These are phyloP conservation scores for Heliornis fulica DNA, from an alignment of 2,113 vertebrate genomes.

Conservation along the genomic window DNA sequence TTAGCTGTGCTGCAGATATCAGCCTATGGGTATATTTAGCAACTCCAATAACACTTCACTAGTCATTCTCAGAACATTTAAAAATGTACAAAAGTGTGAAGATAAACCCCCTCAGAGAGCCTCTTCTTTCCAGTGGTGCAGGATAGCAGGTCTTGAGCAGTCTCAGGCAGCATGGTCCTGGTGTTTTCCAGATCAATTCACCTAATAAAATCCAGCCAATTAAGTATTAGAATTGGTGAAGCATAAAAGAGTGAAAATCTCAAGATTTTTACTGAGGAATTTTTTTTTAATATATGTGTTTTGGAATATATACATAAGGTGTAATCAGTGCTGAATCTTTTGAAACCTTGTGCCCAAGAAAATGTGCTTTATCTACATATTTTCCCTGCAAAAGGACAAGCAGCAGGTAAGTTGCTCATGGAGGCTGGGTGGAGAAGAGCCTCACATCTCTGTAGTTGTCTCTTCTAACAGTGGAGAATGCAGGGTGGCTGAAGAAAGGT, in stretches of 20 bases:
- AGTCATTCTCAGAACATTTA: conserved; percentile 15
- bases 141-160: not conserved
- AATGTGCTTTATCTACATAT: not conserved
- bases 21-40: conserved; percentile 5
- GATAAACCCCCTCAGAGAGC: not conserved
- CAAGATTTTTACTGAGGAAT: not conserved
- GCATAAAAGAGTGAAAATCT: not conserved
- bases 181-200: not conserved
- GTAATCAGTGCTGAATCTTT: not conserved
- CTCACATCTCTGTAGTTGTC: not conserved
- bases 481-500: not conserved
- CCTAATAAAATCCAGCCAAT: conserved; percentile 10
- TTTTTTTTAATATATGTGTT: not conserved
- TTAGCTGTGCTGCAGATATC: not conserved
- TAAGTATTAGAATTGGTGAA: not conserved
- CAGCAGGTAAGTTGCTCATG: not conserved
- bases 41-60: conserved; percentile 28
- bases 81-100: conserved; percentile 11
- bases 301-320: not conserved
- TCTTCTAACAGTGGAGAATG: not conserved
- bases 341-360: not conserved
- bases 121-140: not conserved
- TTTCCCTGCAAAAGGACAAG: not conserved
- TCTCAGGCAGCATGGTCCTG: not conserved
- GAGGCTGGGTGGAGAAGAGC: not conserved